Base-by-base conservation (phyloP, 2,888 invertebrate genomes). In the Drosophila atripex region DNA sequence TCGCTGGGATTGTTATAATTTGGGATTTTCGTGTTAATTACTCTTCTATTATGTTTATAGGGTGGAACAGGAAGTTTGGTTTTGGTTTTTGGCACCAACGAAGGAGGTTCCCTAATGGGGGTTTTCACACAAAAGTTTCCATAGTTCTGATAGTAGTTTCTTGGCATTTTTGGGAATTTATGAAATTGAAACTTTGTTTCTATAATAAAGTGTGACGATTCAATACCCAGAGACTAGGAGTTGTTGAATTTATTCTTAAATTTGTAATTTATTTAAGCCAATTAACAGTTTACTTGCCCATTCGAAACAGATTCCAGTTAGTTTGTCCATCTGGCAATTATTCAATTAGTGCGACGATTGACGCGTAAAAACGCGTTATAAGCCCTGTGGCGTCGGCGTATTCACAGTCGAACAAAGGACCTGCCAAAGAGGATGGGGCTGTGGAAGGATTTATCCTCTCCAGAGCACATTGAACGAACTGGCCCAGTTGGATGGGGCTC, bases 11-110 rank as follows among this genome's bases (percentile, higher is more conserved):
- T 78, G 78, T 80, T 85, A 77, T 85, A 80, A 77, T 80, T 85
- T 78, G 82, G 75, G 79, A 85, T 78, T 85, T 82, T 77, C 79
- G 85, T 78, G 82, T 82, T 82, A 82, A 82, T 82, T 82, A 82
- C 85, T 78, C 65, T 73, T 69, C 71, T 74, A 82, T 82, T 82
- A 79, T 85, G 51, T 64, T 65, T 53, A 38, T 53, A 66, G 64
- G 64, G 64, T 64, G 64, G 53, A 53, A 64, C 66, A 53, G 64
- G 64, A 66, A 65, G 66, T 66, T 64, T 28, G 66, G 60, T 43
- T 43, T 41, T 43, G 66, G 60, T 43, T 43, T 43, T 43, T 21
- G 16, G 28, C 46, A 9, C 11, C 7, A 39, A 18, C 41, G 9
- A 9, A 14, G 41, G 41, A 12, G 53, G 23, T 47, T 60, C 39